phyloP scores from a whole-genome alignment of 2,113 vertebrate species.

The human (Homo sapiens) region GRCh38 chr12:44338501-44339000 shows the following conservation, averaged over 20 bases:
- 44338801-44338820: background rate
- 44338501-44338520: background rate
- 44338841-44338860: background rate
- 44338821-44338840: background rate
- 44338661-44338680: constrained; percentile 18
- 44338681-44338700: background rate
- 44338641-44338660: background rate
- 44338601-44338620: background rate
- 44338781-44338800: background rate
- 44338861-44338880: background rate
- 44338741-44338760: background rate
- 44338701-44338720: background rate
- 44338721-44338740: background rate
- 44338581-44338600: background rate
- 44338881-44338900: background rate
- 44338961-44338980: background rate
- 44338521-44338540: background rate
- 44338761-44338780: background rate
- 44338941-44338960: background rate
- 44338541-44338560: background rate
- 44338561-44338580: background rate
- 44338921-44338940: background rate
- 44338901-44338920: background rate
- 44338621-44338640: background rate
- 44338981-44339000: background rate